Evolutionary conservation across 2,888 invertebrate species (phyloP).

Genomic region (Aricia artaxerxes): DNA sequence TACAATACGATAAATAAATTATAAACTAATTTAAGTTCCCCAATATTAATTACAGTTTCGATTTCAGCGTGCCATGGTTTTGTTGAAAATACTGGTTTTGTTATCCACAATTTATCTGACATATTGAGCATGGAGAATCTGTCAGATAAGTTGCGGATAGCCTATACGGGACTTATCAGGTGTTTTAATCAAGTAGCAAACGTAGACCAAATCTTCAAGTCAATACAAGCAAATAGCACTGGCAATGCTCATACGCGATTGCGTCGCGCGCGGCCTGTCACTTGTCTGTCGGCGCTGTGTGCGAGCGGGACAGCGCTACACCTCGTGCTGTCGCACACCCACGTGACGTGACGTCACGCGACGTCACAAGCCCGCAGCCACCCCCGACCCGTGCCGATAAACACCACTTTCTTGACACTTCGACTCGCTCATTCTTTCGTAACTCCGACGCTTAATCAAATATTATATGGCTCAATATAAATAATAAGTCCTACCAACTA

Average conservation of each 20-base stretch:
- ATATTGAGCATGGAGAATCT: too few species aligned
- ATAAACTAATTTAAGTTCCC: too few species aligned
- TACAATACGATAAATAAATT: background rate
- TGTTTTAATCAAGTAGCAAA: background rate
- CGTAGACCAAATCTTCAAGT: background rate
- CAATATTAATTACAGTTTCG: too few species aligned
- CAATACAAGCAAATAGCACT: conserved; percentile 39
- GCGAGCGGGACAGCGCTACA: conserved; percentile 43
- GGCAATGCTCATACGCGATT: conserved; percentile 70
- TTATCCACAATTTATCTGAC: too few species aligned
- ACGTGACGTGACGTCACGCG: conserved; percentile 73
- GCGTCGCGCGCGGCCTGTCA: conserved; percentile 72
- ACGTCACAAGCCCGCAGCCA: conserved; percentile 61
- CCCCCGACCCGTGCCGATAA: conserved; percentile 9
- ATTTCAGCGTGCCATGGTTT: too few species aligned
- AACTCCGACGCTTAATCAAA: background rate
- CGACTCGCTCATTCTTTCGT: background rate
- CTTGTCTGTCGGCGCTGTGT: conserved; percentile 49
- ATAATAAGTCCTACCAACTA: too few species aligned
- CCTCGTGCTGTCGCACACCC: conserved; percentile 60
- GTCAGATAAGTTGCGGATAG: too few species aligned
- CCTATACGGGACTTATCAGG: too few species aligned
- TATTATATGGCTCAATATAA: background rate
- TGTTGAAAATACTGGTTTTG: too few species aligned
- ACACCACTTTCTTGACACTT: conserved; percentile 3